Percentiles rank a stretch among this genome's conserved stretches.
phyloP scores from a whole-genome alignment of 2,113 vertebrate species.

The Hymenochirus boettgeri region DNA sequence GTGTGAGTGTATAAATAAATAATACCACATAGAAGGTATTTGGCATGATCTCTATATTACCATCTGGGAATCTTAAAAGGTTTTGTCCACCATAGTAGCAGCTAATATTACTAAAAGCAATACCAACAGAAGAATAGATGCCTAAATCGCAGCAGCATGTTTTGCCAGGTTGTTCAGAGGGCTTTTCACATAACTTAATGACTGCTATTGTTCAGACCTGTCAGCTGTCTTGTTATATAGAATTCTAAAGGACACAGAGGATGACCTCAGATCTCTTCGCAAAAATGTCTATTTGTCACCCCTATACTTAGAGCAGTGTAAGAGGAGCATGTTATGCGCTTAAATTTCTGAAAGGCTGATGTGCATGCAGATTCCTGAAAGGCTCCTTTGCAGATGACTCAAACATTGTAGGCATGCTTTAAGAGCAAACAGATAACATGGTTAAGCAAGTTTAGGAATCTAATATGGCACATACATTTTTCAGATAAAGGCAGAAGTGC shows the following conservation, averaged over 20 bases:
- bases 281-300: conserved; percentile 13
- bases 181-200: background rate
- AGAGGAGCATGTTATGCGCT: too few species aligned
- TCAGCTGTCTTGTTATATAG: conserved; percentile 6
- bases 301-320: too few species aligned
- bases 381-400: too few species aligned
- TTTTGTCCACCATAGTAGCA: background rate
- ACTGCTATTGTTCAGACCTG: conserved; percentile 9
- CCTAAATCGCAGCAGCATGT: background rate
- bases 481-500: too few species aligned
- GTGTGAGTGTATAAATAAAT: too few species aligned
- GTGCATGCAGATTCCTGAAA: too few species aligned
- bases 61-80: background rate
- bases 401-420: too few species aligned
- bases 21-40: too few species aligned
- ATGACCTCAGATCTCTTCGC: conserved; percentile 1
- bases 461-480: too few species aligned
- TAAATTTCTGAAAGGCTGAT: too few species aligned
- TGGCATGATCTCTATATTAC: background rate
- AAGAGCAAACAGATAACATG: too few species aligned
- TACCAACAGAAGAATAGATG: background rate
- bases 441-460: too few species aligned
- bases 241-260: conserved; percentile 2
- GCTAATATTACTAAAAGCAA: conserved; percentile 5
- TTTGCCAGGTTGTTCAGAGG: background rate